Conservation (phyloP, 2,797 vertebrate genomes). For the Pseudotriccus pelzelni region DNA sequence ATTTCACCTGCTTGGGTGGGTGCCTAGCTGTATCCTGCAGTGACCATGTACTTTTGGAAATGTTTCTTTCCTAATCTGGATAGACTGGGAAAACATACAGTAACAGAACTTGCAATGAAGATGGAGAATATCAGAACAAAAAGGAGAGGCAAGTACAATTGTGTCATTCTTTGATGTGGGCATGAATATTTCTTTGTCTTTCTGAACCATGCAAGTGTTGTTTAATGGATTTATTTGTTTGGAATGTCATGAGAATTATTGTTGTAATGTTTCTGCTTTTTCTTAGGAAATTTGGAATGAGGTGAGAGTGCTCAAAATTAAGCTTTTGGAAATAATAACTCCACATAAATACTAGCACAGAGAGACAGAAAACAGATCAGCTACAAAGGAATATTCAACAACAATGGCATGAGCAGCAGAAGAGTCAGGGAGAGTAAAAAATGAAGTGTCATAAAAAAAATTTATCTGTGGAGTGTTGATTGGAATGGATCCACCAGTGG, state of each 20-base stretch:
- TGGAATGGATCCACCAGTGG: background rate
- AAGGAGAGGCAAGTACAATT: background rate
- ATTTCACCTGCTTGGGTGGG: background rate
- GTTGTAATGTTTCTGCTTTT: background rate
- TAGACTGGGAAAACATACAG: background rate
- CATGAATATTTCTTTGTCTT: background rate
- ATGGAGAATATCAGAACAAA: background rate
- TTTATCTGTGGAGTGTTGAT: background rate
- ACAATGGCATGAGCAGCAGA: background rate
- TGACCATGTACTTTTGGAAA: background rate
- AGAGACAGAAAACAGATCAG: slow-evolving; percentile 1
- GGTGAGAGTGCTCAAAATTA: background rate
- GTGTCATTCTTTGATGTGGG: background rate
- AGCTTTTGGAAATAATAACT: slow-evolving; percentile 7
- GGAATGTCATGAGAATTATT: background rate
- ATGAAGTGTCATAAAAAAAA: background rate
- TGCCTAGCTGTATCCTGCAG: background rate
- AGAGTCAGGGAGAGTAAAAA: background rate
- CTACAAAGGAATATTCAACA: background rate
- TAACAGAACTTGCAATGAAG: background rate
- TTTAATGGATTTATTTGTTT: slow-evolving; percentile 29
- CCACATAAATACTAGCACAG: background rate
- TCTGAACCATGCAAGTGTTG: background rate
- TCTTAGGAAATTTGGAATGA: slow-evolving; percentile 7
- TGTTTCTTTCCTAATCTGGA: background rate